phyloP scores from a whole-genome alignment of 2,888 invertebrate species.

The Melanargia galathea region DNA sequence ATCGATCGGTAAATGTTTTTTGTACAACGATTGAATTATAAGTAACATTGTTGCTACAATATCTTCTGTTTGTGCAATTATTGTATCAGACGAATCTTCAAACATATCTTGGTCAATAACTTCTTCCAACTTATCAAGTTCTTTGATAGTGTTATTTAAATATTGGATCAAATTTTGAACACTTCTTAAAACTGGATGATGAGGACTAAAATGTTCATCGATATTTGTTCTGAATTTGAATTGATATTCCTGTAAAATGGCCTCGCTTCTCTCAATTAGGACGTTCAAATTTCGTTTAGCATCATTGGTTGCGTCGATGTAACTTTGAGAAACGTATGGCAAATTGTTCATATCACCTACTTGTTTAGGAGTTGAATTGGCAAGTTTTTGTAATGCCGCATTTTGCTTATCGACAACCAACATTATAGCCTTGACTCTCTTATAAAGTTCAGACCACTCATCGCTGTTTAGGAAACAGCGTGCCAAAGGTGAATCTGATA shows the following conservation, averaged over 20 bases:
- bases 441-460: slow-evolving; percentile 64
- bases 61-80: slow-evolving; percentile 64
- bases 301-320: slow-evolving; percentile 61
- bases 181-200: slow-evolving; percentile 65
- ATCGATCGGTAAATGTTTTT: slow-evolving; percentile 64
- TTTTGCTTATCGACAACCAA: slow-evolving; percentile 66
- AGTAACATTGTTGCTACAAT: slow-evolving; percentile 63
- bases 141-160: slow-evolving; percentile 51
- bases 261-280: slow-evolving; percentile 53
- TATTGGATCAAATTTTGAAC: slow-evolving; percentile 55
- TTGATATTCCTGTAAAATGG: slow-evolving; percentile 59
- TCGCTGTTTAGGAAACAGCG: slow-evolving; percentile 67
- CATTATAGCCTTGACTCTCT: slow-evolving; percentile 60
- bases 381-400: slow-evolving; percentile 59
- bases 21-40: slow-evolving; percentile 66
- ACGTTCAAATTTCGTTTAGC: slow-evolving; percentile 56
- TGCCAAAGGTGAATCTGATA: slow-evolving; percentile 65
- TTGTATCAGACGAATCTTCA: slow-evolving; percentile 45
- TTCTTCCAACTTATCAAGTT: slow-evolving; percentile 54
- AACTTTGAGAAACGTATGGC: slow-evolving; percentile 58
- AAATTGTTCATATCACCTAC: slow-evolving; percentile 49
- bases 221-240: slow-evolving; percentile 54
- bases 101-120: slow-evolving; percentile 51
- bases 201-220: slow-evolving; percentile 45
- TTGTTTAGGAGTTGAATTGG: slow-evolving; percentile 56